Base-by-base conservation (phyloP, 1,140 invertebrate species). In the Ips nitidus region DNA sequence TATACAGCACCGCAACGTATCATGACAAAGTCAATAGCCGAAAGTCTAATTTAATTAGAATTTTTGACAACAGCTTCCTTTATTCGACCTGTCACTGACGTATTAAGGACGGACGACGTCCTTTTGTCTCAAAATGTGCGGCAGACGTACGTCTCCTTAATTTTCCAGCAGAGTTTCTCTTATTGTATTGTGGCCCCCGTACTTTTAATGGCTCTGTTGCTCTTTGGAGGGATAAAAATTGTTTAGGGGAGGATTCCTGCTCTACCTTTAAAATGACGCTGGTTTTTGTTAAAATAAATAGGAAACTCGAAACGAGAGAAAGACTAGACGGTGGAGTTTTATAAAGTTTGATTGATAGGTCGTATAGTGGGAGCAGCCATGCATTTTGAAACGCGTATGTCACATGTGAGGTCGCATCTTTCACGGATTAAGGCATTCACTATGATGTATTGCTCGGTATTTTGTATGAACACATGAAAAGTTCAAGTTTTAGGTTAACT, bases 21-120 rank as follows among this genome's bases (percentile, higher is more conserved):
- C 59, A 61, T 61, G 59, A 50, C 59, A 38, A 61, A 61, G 59
- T 61, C 59, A 61, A 61, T 61, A 61, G 59, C 43, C 59, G 43
- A 2, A 22, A 22, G 59, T 47, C 59, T 61, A 61, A 61, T 61
- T 50, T 50, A 50, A 61, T 50, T 50, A 50, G 41, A 41, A 61
- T 47, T 61, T 45, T 37, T 50, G 41, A 61, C 43, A 61, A 61
- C 59, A 38, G 43, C 45, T n/a, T 22, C 41, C 22, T 61, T 61
- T 61, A 61, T 50, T 61, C 45, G 59, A 61, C 59, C 59, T 61
- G 59, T 61, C 59, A 61, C 59, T 7, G 59, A 41, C 59, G 39
- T 22, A 47, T 50, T 38, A 43, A 38, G 59, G 59, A 61, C 59
- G 50, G 43, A 50, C 59, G 59, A 41, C 59, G 59, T 61, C 38